phyloP scores from a whole-genome alignment of 2,113 vertebrate genomes.

The Protomyctophum bolini region DNA sequence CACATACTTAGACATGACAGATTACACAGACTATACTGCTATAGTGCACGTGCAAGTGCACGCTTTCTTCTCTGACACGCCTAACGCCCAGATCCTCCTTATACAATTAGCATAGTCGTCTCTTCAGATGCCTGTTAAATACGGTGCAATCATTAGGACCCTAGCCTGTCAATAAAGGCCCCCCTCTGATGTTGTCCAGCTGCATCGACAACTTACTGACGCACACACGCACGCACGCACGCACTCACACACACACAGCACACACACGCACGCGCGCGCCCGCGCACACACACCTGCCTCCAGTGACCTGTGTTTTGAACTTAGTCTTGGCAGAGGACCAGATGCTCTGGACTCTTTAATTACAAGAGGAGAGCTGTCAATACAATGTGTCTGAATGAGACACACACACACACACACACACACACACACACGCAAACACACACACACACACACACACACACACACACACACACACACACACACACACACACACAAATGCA shows the following conservation, averaged over 20 bases:
- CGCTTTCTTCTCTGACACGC: background rate
- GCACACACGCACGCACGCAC: constrained; percentile 32
- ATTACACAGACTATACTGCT: background rate
- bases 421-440: background rate
- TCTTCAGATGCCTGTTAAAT: constrained; percentile 96
- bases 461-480: background rate
- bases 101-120: constrained; percentile 95
- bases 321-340: constrained; percentile 99
- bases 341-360: constrained; percentile 99
- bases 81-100: constrained; percentile 73
- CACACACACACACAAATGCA: background rate
- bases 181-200: constrained; percentile 90
- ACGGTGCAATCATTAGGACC: constrained; percentile 94
- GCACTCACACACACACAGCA: constrained; percentile 29
- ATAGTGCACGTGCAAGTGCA: background rate
- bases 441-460: background rate
- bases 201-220: constrained; percentile 86
- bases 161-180: constrained; percentile 91
- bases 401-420: constrained; percentile 11
- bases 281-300: constrained; percentile 80
- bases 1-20: background rate
- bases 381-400: constrained; percentile 99
- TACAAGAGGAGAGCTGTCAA: constrained; percentile 99
- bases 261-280: background rate
- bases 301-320: constrained; percentile 99